phyloP scores from a whole-genome alignment of 2,888 invertebrate species.

The Ormia ochracea region DNA sequence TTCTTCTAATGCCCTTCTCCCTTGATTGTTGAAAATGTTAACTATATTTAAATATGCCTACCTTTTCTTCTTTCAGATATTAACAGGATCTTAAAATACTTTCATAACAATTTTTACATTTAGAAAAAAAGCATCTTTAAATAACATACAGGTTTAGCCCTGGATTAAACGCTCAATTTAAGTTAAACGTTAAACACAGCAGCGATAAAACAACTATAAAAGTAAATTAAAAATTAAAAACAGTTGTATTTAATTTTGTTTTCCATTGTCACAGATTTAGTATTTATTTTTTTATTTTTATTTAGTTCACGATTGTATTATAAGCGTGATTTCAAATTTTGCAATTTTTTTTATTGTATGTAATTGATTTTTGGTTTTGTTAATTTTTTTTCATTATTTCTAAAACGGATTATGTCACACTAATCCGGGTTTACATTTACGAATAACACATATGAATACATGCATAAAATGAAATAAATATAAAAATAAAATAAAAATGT shows the following conservation, averaged over 20 bases:
- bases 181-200: constrained; percentile 19
- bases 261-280: constrained; percentile 56
- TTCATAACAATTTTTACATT: constrained; percentile 34
- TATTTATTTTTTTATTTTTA: constrained; percentile 55
- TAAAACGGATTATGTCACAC: constrained; percentile 57
- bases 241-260: constrained; percentile 53
- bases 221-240: neutral
- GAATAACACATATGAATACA: constrained; percentile 36
- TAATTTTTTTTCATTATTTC: constrained; percentile 39
- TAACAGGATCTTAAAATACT: constrained; percentile 32
- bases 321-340: constrained; percentile 59
- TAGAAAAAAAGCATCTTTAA: neutral
- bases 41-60: neutral
- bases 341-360: neutral
- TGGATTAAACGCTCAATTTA: constrained; percentile 46
- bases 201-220: neutral
- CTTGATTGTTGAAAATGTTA: neutral
- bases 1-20: neutral
- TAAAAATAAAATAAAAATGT: constrained; percentile 69
- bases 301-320: constrained; percentile 61
- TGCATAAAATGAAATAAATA: constrained; percentile 68
- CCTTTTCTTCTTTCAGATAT: constrained; percentile 41
- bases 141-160: constrained; percentile 48
- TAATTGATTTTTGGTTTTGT: constrained; percentile 35
- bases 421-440: constrained; percentile 60